These are phyloP conservation scores for Schizopygopsis pylzovi DNA, from an alignment of 2,797 vertebrate species.

Conservation along the genomic window DNA sequence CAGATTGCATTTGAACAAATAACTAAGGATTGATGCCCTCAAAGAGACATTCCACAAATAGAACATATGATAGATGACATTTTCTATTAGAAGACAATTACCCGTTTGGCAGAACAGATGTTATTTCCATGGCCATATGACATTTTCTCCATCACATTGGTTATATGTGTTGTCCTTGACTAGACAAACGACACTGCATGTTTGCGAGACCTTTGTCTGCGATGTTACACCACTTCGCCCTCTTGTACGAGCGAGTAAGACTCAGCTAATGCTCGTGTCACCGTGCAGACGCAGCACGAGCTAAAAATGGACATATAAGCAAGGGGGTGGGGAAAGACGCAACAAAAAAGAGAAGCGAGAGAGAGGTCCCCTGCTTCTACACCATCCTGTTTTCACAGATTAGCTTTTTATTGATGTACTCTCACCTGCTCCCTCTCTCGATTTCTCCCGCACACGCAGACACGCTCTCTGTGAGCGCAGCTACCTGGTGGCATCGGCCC, in stretches of 20 bases:
- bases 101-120: constrained; percentile 6
- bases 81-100: background rate
- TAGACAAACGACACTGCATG: background rate
- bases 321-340: constrained; percentile 64
- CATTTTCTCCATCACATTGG: constrained; percentile 10
- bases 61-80: constrained; percentile 2
- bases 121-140: constrained; percentile 9
- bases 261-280: constrained; percentile 35
- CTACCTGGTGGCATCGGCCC: constrained; percentile 27
- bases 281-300: constrained; percentile 33
- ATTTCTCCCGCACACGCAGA: constrained; percentile 18
- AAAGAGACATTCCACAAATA: background rate
- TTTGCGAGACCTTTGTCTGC: background rate
- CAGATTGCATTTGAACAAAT: background rate
- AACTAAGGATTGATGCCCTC: background rate
- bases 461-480: constrained; percentile 22
- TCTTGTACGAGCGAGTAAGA: background rate
- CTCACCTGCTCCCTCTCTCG: constrained; percentile 52
- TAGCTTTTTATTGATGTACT: constrained; percentile 55
- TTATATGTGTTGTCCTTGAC: constrained; percentile 1
- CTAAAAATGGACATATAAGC: constrained; percentile 47
- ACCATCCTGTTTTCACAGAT: constrained; percentile 54
- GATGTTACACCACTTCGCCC: constrained; percentile 1
- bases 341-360: constrained; percentile 30
- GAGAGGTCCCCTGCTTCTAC: constrained; percentile 60